Percentiles rank a stretch among this genome's conserved stretches.
Evolutionary conservation across 2,888 invertebrate genomes (phyloP).

Genomic region (Cyclophora punctaria): DNA sequence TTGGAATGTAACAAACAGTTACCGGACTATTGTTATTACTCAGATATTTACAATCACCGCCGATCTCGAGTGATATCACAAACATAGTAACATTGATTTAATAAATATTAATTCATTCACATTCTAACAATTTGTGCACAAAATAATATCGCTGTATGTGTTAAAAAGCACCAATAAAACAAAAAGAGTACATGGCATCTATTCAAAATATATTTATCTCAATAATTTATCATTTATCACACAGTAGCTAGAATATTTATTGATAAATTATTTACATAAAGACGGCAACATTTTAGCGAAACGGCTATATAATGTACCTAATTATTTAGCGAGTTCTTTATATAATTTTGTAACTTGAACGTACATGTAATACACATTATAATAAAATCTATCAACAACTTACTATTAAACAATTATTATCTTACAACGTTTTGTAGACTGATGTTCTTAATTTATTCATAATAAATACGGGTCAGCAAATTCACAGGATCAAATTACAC

Average conservation of each 20-base stretch:
- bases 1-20: conserved; percentile 65
- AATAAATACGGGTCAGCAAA: too few relatives aligned
- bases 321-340: conserved; percentile 38
- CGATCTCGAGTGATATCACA: conserved; percentile 29
- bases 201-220: conserved; percentile 39
- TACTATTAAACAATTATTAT: conserved; percentile 65
- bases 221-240: conserved; percentile 29
- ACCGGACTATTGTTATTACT: conserved; percentile 38
- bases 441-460: too few relatives aligned
- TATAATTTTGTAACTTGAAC: conserved; percentile 60
- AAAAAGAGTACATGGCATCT: conserved; percentile 28
- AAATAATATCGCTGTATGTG: conserved; percentile 25
- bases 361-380: conserved; percentile 58
- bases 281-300: conserved; percentile 33
- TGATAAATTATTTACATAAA: conserved; percentile 53
- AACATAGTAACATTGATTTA: conserved; percentile 20
- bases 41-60: conserved; percentile 43
- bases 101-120: conserved; percentile 26
- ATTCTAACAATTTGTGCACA: conserved; percentile 51
- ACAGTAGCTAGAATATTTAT: conserved; percentile 19
- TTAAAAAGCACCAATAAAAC: conserved; percentile 40
- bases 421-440: conserved; percentile 46
- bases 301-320: conserved; percentile 25
- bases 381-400: conserved; percentile 70
- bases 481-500: too few relatives aligned